Base-by-base conservation (phyloP, 2,113 vertebrate genomes). In the Acanthisitta chloris region DNA sequence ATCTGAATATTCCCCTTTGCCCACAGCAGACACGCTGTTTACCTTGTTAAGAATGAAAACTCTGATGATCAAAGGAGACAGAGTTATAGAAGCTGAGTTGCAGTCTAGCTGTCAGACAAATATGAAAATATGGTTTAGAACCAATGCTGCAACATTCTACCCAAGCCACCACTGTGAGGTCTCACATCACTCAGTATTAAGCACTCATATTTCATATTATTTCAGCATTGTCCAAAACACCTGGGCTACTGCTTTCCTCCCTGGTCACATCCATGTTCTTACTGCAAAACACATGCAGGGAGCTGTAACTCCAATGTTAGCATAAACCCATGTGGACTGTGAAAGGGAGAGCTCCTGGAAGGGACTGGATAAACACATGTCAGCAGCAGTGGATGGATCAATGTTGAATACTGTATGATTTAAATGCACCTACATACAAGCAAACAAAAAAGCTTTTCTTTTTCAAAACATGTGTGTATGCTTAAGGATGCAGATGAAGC, bases 321-420 rank as follows among this genome's bases (percentile, higher is more conserved):
- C 52, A 76, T 28, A 65, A 87, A 57, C 8, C 17, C 4, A 1
- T 3, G 14, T 7, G 14, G 26, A 42, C 3, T 45, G 11, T 45
- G 58, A 77, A 80, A 76, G 5, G 4, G 13, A 8, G 3, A 66
- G n/a, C 19, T 52, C 46, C 43, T 36, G 18, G 15, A 69, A 79
- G 14, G 69, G 18, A 69, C 19, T 14, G 17, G 10, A 9, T 31
- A 66, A 49, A 66, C 2, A 28, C 12, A 38, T 0, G 1, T 19
- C 69, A 66, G 20, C 12, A 24, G 20, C n/a, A 87, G 25, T 2
- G 2, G 20, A 66, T 14, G 42, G 11, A 52, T 11, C 0, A 2
- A 26, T 19, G 43, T 2, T 6, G 5, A 80, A 15, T 38, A 59
- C 3, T 43, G 18, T 13, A 21, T 8, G 1, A 38, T 46, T 92